Base-by-base conservation (phyloP, 2,797 vertebrate genomes). In the Petrocephalus sullivani region DNA sequence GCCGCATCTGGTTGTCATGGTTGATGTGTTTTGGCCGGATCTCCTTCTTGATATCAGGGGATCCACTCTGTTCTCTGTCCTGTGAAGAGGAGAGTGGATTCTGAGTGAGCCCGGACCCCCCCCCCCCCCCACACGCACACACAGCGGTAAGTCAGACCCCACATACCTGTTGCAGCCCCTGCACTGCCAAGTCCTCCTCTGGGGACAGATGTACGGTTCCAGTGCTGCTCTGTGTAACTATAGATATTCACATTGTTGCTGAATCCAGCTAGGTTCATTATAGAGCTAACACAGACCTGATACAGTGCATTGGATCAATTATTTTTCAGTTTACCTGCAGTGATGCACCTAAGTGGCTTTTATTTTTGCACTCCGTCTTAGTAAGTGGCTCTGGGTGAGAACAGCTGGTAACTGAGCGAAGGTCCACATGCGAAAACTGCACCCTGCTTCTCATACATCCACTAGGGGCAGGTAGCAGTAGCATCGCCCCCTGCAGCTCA, bases 1-100 rank as follows among this genome's bases (percentile, higher is more conserved):
- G 90, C 86, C 92, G 95, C 88, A 94, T 95, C 90, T 96, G 96
- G 61, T 92, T 90, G 58, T 95, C 93, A 41, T 92, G 91, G 82
- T 93, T 93, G 56, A 86, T 51, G 58, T 91, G 88, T 71, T 91
- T 89, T 46, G 88, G 21, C 87, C 9, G 23, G 60, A 90, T 90
- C 57, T 92, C 90, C 60, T 88, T 94, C 90, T 57, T 91, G 53
- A 37, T 91, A 56, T 91, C 90, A 64, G 67, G 81, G 85, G 88
- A 88, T 54, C 4, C 12, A 60, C 86, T 90, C 37, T 91, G 89
- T 89, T 91, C 88, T 91, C 92, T 93, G 86, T n/a, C 88, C 95
- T 96, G 89, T 4, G 6, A 51, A 86, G 8, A 89, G 90, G 14
- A 0, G 54, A 10, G 9, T 64, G 8, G 19, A 49, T 53, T 49